Conservation (phyloP, 1,140 invertebrate genomes). For the Drosophila pachea region DNA sequence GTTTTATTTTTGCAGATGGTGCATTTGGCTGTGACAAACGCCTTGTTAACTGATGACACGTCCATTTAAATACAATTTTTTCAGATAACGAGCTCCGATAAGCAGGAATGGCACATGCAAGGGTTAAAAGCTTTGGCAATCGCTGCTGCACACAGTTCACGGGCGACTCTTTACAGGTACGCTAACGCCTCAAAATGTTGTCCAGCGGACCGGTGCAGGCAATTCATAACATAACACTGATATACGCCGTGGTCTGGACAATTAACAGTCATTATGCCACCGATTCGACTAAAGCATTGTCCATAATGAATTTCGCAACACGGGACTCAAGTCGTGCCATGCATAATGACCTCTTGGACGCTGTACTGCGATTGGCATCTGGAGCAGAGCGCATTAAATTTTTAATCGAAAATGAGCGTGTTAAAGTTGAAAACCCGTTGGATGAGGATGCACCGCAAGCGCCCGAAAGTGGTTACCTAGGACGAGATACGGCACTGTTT, state of each 20-base stretch:
- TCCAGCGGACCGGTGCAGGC: constrained; percentile 7
- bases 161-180: background rate
- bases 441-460: background rate
- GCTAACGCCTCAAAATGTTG: constrained; percentile 18
- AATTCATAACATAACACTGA: constrained; percentile 51
- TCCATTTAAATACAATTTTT: constrained; percentile 47
- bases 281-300: constrained; percentile 42
- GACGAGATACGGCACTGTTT: constrained; percentile 51
- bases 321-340: constrained; percentile 19
- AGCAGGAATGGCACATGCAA: constrained; percentile 5
- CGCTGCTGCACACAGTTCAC: background rate
- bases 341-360: constrained; percentile 67
- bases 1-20: constrained; percentile 1
- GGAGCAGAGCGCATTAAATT: constrained; percentile 38
- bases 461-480: constrained; percentile 19
- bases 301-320: constrained; percentile 58
- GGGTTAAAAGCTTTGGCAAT: constrained; percentile 7
- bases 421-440: constrained; percentile 20
- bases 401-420: constrained; percentile 42
- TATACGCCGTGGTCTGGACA: constrained; percentile 68
- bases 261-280: constrained; percentile 59
- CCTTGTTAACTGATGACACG: constrained; percentile 32
- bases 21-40: constrained; percentile 12
- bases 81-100: constrained; percentile 32
- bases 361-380: constrained; percentile 23